Evolutionary conservation across 2,888 invertebrate genomes (phyloP).

Genomic region (Amiota communis): DNA sequence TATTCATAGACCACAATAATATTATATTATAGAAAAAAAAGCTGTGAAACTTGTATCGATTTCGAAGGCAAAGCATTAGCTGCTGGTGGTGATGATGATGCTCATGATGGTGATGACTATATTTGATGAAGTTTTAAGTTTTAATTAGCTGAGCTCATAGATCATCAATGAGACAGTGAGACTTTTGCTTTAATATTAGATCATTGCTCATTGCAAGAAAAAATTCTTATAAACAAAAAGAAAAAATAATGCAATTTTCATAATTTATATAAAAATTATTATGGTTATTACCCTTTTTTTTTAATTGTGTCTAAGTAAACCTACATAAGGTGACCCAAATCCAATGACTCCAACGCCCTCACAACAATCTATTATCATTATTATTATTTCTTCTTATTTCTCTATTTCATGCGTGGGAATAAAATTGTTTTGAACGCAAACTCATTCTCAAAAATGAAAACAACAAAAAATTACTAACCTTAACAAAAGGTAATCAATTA

Average conservation of each 20-base stretch:
- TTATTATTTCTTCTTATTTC: no score
- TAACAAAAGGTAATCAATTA: conserved; percentile 64
- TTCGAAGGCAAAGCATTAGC: conserved; percentile 35
- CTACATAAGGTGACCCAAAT: neutral
- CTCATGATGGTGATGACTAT: conserved; percentile 14
- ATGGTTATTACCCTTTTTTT: no score
- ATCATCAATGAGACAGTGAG: neutral
- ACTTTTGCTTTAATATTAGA: neutral
- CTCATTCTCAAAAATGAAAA: conserved; percentile 31
- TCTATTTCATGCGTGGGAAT: conserved; percentile 56
- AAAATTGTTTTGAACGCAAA: conserved; percentile 58
- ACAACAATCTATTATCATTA: neutral
- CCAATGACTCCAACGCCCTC: conserved; percentile 1
- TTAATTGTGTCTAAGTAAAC: no score
- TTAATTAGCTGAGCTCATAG: conserved; percentile 7
- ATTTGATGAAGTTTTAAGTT: conserved; percentile 38
- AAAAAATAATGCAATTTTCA: no score
- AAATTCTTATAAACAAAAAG: no score
- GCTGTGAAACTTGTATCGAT: conserved; percentile 58
- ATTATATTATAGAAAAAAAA: conserved; percentile 28
- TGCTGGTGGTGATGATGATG: conserved; percentile 9
- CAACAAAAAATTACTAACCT: conserved; percentile 25
- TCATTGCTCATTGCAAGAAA: neutral
- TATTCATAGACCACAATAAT: conserved; percentile 53
- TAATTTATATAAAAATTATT: no score